Percentiles rank a stretch among this genome's conserved stretches.
phyloP scores from a whole-genome alignment of 2,888 invertebrate species.

The Apamea epomidion region DNA sequence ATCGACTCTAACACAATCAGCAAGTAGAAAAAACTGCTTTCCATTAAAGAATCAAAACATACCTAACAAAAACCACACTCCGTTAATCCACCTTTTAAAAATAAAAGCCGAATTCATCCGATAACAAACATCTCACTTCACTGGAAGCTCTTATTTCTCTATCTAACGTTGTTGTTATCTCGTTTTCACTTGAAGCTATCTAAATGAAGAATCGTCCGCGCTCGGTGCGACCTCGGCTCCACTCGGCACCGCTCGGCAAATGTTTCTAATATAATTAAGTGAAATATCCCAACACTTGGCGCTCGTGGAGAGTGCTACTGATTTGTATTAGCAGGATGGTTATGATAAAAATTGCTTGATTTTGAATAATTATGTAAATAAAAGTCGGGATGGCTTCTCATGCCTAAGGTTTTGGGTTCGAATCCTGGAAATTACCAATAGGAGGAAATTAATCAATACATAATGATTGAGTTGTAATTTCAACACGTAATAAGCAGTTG shows the following conservation, averaged over 20 bases:
- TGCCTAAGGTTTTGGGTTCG: neutral
- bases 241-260: constrained; percentile 22
- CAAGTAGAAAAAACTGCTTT: neutral
- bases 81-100: constrained; percentile 11
- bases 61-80: neutral
- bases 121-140: constrained; percentile 24
- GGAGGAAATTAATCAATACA: too few species aligned
- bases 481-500: too few species aligned
- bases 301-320: constrained; percentile 26
- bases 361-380: neutral
- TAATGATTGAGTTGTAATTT: too few species aligned
- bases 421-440: neutral
- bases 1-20: neutral
- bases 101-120: constrained; percentile 4
- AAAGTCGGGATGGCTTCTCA: neutral
- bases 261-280: constrained; percentile 57
- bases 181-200: constrained; percentile 20
- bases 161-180: constrained; percentile 22
- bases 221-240: constrained; percentile 21
- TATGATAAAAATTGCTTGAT: neutral
- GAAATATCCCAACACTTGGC: constrained; percentile 59
- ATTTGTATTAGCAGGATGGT: constrained; percentile 31
- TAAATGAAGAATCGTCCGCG: constrained; percentile 30
- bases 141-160: constrained; percentile 4
- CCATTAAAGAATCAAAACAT: neutral